Evolutionary conservation across 2,113 vertebrate genomes (phyloP).

Genomic region (Cynopterus brachyotis): DNA sequence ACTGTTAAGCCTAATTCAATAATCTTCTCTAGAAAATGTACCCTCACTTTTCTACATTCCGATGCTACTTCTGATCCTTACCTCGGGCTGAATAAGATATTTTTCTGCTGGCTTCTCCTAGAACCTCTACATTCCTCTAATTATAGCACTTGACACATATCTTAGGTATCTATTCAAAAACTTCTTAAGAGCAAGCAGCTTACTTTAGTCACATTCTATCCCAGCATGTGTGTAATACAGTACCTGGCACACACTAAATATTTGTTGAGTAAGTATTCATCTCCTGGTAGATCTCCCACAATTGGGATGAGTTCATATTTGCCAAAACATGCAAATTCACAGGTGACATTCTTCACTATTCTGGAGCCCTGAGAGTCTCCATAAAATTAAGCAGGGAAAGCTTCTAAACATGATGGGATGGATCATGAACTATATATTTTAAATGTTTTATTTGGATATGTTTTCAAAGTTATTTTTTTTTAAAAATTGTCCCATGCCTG

Average conservation of each 20-base stretch:
- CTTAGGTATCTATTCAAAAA: conserved; percentile 7
- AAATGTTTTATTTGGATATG: not conserved
- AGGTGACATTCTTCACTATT: not conserved
- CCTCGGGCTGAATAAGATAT: not conserved
- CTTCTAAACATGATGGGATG: conserved; percentile 19
- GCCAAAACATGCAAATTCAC: conserved; percentile 1
- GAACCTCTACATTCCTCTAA: not conserved
- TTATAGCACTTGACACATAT: conserved; percentile 28
- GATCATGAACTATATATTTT: not conserved
- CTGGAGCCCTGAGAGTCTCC: not conserved
- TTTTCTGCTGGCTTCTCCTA: conserved; percentile 30
- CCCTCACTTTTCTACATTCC: conserved; percentile 26
- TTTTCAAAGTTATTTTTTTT: not conserved
- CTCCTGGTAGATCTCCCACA: conserved; percentile 7
- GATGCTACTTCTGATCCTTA: conserved; percentile 7
- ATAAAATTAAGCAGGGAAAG: not conserved
- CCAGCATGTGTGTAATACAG: not conserved
- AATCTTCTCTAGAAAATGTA: conserved; percentile 37
- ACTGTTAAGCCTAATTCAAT: conserved; percentile 18
- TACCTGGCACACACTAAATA: not conserved
- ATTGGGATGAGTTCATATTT: not conserved
- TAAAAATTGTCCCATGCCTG: conserved; percentile 7
- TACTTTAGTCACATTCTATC: not conserved
- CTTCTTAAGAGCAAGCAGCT: conserved; percentile 31
- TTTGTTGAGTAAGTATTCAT: conserved; percentile 2